Base-by-base conservation (phyloP, 2,888 invertebrate species). In the Branchinecta sandiegonensis region DNA sequence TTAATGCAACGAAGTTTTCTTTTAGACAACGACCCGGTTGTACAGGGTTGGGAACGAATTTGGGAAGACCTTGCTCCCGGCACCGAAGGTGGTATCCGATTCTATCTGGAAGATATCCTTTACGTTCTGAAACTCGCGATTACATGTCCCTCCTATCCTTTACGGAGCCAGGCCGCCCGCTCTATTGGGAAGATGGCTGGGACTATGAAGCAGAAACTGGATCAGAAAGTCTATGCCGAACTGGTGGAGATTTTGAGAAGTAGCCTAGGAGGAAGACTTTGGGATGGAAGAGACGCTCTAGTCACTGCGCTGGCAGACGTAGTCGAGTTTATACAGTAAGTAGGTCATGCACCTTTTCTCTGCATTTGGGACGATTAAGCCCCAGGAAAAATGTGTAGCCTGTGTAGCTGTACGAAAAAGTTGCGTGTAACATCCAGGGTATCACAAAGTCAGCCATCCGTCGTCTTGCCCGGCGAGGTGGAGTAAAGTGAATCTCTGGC, bases 41-140 rank as follows among this genome's bases (percentile, higher is more conserved):
- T 69, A 71, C 87, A 88, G 74, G 79, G 87, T 71, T 94, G 89
- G 86, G 88, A 87, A 71, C 93, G 94, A 76, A 82, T 93, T 63
- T 94, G 94, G 94, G 83, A 84, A 65, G 94, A 94, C 75, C 85
- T 89, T 48, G 87, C 90, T 71, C 90, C 90, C n/a, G 88, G 89
- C n/a, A 84, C 86, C 0, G 94, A 91, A 79, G 84, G 84, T 66
- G 92, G 90, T 63, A 86, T 94, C 72, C 82, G 85, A 46, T 84
- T 87, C 71, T 88, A 94, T 77, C 78, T 91, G 70, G 80, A 83
- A 66, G 84, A 85, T 67, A 88, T 94, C 68, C 83, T 88, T 66
- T 80, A 81, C 56, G 84, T 87, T 72, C 80, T 90, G 11, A 85
- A 87, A 72, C 80, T 80, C 3, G 86, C 88, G 0, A 80, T 94